phyloP scores from a whole-genome alignment of 1,140 invertebrate species.

The Pseudomyrmex gracilis region DNA sequence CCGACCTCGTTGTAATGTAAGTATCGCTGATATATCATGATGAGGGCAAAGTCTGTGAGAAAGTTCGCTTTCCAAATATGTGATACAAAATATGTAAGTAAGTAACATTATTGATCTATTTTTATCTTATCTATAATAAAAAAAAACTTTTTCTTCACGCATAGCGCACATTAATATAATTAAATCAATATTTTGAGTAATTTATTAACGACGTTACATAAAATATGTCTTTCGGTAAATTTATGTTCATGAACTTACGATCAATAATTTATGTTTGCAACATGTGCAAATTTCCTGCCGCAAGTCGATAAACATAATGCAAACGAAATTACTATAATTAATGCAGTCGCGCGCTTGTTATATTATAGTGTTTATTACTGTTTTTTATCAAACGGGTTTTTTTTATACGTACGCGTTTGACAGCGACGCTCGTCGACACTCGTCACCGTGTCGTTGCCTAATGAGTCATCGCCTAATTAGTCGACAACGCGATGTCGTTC shows the following conservation, averaged over 20 bases:
- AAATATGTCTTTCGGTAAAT: not conserved
- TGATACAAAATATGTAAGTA: not conserved
- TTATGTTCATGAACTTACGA: slow-evolving; percentile 14
- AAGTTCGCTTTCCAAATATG: not conserved
- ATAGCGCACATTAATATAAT: too few species aligned
- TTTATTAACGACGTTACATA: not conserved
- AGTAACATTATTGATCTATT: not conserved
- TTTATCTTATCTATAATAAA: too few species aligned
- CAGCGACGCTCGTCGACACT: not conserved
- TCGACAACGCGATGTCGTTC: slow-evolving; percentile 26
- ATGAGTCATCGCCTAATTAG: slow-evolving; percentile 60
- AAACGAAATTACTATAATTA: slow-evolving; percentile 22
- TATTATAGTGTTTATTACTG: slow-evolving; percentile 16
- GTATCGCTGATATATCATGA: slow-evolving; percentile 19
- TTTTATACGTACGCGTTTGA: slow-evolving; percentile 8
- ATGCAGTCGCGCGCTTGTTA: not conserved
- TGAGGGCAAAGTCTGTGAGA: not conserved
- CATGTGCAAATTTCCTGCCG: not conserved
- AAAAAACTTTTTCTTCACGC: too few species aligned
- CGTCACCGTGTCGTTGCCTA: slow-evolving; percentile 18
- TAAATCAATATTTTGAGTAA: too few species aligned
- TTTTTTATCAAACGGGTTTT: slow-evolving; percentile 1
- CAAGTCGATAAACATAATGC: not conserved
- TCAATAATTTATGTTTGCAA: slow-evolving; percentile 1
- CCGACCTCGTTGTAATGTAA: slow-evolving; percentile 6